Conservation (phyloP, 35 echinoderm and acorn worm species). For the Lytechinus pictus region DNA sequence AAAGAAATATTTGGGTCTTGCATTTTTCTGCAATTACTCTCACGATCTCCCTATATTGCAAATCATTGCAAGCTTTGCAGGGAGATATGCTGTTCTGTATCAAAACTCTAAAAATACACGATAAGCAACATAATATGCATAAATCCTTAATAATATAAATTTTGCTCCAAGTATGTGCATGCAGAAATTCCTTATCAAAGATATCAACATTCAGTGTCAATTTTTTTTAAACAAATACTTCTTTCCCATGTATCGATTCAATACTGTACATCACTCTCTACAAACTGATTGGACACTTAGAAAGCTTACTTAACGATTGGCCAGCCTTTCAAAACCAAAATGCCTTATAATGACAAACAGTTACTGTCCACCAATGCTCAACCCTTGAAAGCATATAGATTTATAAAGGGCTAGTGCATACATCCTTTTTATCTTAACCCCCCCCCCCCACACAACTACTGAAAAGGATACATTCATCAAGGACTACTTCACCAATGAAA, state of each 20-base stretch:
- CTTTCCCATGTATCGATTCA: neutral
- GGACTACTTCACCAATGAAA: neutral
- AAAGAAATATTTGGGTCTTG: neutral
- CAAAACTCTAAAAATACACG: neutral
- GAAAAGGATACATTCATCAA: too few species aligned
- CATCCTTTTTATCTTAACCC: too few species aligned
- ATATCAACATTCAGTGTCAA: neutral
- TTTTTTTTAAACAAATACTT: neutral
- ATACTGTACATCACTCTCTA: neutral
- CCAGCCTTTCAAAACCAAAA: too few species aligned
- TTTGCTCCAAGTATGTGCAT: neutral
- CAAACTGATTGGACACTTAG: neutral
- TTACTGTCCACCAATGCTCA: too few species aligned
- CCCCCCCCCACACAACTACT: too few species aligned
- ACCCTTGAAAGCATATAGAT: too few species aligned
- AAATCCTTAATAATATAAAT: neutral
- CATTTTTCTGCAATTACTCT: neutral
- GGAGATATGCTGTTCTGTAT: neutral
- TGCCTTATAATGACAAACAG: too few species aligned
- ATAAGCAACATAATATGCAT: neutral
- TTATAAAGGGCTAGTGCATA: too few species aligned
- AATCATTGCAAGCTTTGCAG: neutral
- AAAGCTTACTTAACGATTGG: neutral
- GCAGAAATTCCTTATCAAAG: neutral
- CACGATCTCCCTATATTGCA: neutral